Conservation (phyloP, 2,888 invertebrate genomes). For the Griposia aprilina region DNA sequence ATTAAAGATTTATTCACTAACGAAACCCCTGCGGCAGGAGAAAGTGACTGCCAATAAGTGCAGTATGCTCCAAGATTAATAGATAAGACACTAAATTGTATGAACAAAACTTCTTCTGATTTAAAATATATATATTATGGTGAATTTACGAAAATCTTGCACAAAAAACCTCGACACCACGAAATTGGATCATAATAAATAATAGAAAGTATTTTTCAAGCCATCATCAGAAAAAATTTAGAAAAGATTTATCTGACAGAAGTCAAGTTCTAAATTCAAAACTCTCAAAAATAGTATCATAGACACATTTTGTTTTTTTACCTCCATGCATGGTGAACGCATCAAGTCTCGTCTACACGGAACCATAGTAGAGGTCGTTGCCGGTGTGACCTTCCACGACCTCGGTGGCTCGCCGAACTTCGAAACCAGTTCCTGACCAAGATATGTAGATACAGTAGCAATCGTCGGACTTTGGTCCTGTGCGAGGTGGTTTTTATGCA, state of each 20-base stretch:
- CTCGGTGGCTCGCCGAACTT: conserved; percentile 65
- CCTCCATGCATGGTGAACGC: conserved; percentile 15
- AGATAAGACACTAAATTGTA: neutral
- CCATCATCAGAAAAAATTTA: neutral
- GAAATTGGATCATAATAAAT: neutral
- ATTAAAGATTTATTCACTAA: conserved; percentile 20
- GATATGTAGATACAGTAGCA: conserved; percentile 42
- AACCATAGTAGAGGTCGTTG: conserved; percentile 70
- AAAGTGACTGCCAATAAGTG: conserved; percentile 36
- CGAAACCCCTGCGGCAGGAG: conserved; percentile 19
- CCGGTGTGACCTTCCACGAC: conserved; percentile 71
- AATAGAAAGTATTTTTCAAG: neutral
- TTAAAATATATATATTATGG: neutral
- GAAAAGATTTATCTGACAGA: neutral
- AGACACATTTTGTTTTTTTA: conserved; percentile 8
- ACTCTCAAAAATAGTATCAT: neutral
- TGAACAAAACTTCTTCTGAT: neutral
- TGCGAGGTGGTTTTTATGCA: conserved; percentile 13
- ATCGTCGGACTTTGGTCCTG: conserved; percentile 21
- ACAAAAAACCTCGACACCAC: neutral
- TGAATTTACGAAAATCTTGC: neutral
- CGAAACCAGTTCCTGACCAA: conserved; percentile 52
- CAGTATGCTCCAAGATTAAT: neutral
- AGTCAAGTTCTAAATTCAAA: conserved; percentile 3
- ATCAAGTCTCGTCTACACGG: conserved; percentile 56